Base-by-base conservation (phyloP, 2,113 vertebrate species). In the Pangasianodon hypophthalmus region DNA sequence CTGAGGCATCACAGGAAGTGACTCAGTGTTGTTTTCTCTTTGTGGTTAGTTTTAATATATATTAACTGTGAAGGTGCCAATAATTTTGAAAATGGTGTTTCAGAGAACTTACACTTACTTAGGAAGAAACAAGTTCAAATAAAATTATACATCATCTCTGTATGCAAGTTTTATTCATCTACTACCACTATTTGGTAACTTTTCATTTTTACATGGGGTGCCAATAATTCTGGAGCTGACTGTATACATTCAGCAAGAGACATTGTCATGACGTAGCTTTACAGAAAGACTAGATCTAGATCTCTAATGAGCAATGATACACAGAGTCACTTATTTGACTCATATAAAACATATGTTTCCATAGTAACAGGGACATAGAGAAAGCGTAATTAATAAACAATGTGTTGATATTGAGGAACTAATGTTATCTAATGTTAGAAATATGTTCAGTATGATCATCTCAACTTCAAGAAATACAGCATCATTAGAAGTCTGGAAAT, bases 401-500 rank as follows among this genome's bases (percentile, higher is more conserved):
- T 2, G 19, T 73, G 69, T 10, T 73, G 32, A 18, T 8, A 19
- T 41, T 37, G 19, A 8, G 18, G 64, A 67, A 1, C 10, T 14
- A 14, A 67, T 14, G 64, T 62, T 62, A 26, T 24, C 6, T 62
- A 62, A 62, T 62, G 58, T 64, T 64, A 29, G 18, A 14, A 41
- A n/a, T 1, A 14, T 2, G 85, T 58, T 90, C 32, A 77, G 71
- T 4, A 56, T 46, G 44, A 37, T 26, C 56, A 64, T 21, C 16
- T n/a, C n/a, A n/a, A n/a, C n/a, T n/a, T n/a, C 67, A 67, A 84
- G 48, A 48, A 88, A 87, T 64, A 85, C 56, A 84, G 87, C 88
- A 84, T 60, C 37, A 62, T 89, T 87, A 73, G 77, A 91, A 86
- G 26, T 83, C 73, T 88, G 81, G 75, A 90, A 90, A 92, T 88